Conservation (phyloP, 1,140 invertebrate genomes). For the Asobara japonica region DNA sequence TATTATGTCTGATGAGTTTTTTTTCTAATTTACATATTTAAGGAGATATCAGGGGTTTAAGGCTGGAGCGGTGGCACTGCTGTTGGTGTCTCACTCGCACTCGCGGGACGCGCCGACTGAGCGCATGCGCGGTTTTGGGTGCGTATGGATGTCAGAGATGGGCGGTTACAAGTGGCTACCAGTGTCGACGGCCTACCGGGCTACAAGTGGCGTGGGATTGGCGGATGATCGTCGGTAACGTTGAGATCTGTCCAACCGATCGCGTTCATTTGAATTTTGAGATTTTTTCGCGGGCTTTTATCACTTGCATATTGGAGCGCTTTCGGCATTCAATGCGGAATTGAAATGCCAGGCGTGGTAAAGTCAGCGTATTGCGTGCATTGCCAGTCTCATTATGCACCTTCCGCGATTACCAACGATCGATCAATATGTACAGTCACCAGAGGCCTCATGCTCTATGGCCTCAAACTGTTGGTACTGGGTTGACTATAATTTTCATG, state of each 20-base stretch:
- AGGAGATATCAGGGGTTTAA: no score
- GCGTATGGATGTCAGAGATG: no score
- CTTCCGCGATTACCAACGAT: conserved; percentile 16
- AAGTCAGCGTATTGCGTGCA: conserved; percentile 4
- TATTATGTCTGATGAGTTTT: no score
- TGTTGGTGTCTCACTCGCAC: no score
- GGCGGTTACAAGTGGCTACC: no score
- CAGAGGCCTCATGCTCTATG: neutral
- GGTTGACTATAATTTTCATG: conserved; percentile 12
- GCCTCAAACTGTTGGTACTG: neutral
- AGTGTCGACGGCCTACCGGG: no score
- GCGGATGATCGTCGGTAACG: no score
- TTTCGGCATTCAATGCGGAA: neutral
- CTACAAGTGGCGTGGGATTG: no score
- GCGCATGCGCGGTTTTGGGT: no score
- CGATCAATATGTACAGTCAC: conserved; percentile 1
- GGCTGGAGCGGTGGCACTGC: no score
- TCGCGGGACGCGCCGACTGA: no score
- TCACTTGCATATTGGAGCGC: neutral
- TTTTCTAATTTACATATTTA: no score
- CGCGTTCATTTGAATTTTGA: neutral
- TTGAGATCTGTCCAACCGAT: neutral
- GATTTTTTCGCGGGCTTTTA: neutral
- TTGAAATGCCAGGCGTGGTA: conserved; percentile 8
- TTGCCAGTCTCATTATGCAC: conserved; percentile 3